These are phyloP conservation scores for Habroteleia sp. DNA, from an alignment of 2,888 invertebrate species.

Conservation along the genomic window DNA sequence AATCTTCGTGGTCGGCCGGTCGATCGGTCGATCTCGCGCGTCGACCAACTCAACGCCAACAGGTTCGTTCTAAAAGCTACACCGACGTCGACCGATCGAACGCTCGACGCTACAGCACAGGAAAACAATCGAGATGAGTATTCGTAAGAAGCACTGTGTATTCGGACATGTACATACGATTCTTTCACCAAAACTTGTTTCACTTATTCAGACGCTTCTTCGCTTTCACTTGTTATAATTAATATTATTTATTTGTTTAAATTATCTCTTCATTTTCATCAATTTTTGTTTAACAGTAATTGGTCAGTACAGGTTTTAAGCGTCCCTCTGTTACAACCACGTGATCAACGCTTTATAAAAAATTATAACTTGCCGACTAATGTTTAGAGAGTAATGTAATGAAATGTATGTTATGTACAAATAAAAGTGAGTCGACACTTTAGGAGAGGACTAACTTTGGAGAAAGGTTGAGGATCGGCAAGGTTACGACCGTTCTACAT, in stretches of 20 bases:
- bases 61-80: slow-evolving; percentile 14
- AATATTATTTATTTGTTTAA: slow-evolving; percentile 3
- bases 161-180: slow-evolving; percentile 38
- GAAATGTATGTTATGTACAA: slow-evolving; percentile 73
- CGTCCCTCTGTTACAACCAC: slow-evolving; percentile 71
- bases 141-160: slow-evolving; percentile 62
- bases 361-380: slow-evolving; percentile 71
- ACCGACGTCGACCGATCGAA: slow-evolving; percentile 27
- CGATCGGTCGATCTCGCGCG: slow-evolving; percentile 18
- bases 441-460: slow-evolving; percentile 74
- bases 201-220: slow-evolving; percentile 45
- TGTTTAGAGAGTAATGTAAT: slow-evolving; percentile 72
- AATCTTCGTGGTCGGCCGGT: slow-evolving; percentile 7
- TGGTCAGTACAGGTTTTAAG: slow-evolving; percentile 69
- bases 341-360: slow-evolving; percentile 71
- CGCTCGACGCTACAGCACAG: slow-evolving; percentile 21
- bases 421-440: slow-evolving; percentile 74
- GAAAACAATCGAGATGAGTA: slow-evolving; percentile 54
- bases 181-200: slow-evolving; percentile 17
- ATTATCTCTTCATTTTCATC: slow-evolving; percentile 8
- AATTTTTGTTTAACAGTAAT: slow-evolving; percentile 50
- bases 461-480: slow-evolving; percentile 70
- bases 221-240: slow-evolving; percentile 7
- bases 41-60: slow-evolving; percentile 22
- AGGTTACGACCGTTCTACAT: not conserved